A percentile compares a stretch with the other conserved stretches of the same genome.
These are phyloP conservation scores for Philaethria dido DNA, from an alignment of 2,888 invertebrate species.

Conservation along the genomic window DNA sequence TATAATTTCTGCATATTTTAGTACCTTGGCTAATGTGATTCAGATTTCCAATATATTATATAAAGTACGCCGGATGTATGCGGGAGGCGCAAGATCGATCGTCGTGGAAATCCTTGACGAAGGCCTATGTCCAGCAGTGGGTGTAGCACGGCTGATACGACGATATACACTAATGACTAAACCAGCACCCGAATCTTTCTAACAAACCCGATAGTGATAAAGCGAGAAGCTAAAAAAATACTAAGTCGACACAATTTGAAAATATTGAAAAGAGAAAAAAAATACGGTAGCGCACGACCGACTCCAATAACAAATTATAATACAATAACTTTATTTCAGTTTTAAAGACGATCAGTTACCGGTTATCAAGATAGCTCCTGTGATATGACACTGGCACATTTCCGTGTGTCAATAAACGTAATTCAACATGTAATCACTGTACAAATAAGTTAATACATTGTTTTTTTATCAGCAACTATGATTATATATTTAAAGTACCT, in stretches of 20 bases:
- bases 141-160: no score
- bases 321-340: slow-evolving; percentile 27
- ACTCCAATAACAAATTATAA: slow-evolving; percentile 10
- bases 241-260: no score
- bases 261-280: not conserved
- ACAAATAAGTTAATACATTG: slow-evolving; percentile 30
- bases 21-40: slow-evolving; percentile 1
- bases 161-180: not conserved
- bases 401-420: slow-evolving; percentile 29
- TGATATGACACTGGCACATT: slow-evolving; percentile 35
- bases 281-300: slow-evolving; percentile 22
- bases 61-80: no score
- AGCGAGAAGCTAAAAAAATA: no score
- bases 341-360: slow-evolving; percentile 27
- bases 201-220: no score
- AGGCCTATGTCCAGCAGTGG: no score
- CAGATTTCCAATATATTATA: not conserved
- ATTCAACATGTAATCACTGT: slow-evolving; percentile 32
- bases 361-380: slow-evolving; percentile 32
- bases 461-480: slow-evolving; percentile 31
- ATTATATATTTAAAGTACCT: slow-evolving; percentile 9
- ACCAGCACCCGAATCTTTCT: no score
- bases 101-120: no score
- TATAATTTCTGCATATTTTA: not conserved
- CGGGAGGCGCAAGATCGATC: no score